Percentiles rank a stretch among this genome's conserved stretches.
Conservation (phyloP, 2,888 invertebrate genomes). For the Mythimna ferrago region DNA sequence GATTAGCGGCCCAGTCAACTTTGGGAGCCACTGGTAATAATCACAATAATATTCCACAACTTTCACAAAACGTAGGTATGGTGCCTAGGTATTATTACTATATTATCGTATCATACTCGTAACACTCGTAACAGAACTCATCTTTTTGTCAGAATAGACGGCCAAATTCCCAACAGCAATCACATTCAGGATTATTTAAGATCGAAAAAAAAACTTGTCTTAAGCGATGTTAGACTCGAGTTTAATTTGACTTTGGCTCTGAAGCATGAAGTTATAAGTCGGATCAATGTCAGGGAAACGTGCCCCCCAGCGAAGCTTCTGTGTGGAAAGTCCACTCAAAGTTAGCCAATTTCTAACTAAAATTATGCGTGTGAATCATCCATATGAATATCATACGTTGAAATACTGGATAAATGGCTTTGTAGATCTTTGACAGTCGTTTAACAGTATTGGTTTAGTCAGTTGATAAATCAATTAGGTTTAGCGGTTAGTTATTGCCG, state of each 20-base stretch:
- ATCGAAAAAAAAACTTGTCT: neutral
- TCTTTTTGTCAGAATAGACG: neutral
- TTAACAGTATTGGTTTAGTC: no score
- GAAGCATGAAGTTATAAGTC: slow-evolving; percentile 19
- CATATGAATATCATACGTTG: neutral
- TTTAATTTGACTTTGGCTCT: slow-evolving; percentile 23
- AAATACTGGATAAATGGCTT: neutral
- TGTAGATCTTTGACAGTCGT: no score
- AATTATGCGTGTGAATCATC: slow-evolving; percentile 7
- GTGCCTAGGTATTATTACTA: no score
- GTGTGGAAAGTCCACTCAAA: slow-evolving; percentile 17
- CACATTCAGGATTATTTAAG: neutral
- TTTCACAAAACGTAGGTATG: no score
- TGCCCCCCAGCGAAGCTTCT: slow-evolving; percentile 28
- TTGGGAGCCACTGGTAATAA: no score
- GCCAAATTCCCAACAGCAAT: neutral
- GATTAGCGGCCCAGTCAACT: no score
- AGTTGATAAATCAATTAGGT: no score
- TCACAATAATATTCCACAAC: no score
- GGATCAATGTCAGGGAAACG: slow-evolving; percentile 41
- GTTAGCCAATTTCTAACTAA: slow-evolving; percentile 1
- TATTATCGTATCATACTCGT: neutral
- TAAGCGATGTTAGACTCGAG: slow-evolving; percentile 6
- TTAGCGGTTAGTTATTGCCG: no score
- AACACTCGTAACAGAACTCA: neutral